Base-by-base conservation (phyloP, 2,888 invertebrate species). In the Caenorhabditis sp. region DNA sequence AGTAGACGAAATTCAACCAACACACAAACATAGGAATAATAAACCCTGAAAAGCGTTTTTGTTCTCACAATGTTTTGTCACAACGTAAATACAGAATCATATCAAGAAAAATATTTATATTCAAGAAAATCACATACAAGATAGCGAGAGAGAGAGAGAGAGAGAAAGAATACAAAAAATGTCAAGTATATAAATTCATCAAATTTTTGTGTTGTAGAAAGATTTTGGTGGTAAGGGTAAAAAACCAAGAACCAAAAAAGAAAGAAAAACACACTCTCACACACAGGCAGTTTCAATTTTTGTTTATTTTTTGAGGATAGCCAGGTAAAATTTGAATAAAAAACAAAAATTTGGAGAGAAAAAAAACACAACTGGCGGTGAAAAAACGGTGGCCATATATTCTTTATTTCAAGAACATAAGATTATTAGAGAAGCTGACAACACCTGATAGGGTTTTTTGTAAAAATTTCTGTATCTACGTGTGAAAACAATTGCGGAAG, bases 191-290 rank as follows among this genome's bases (percentile, higher is more conserved):
- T 8, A 51, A 14, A n/a, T n/a, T n/a, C n/a, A 50, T 14, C 4
- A 50, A 50, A 50, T n/a, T 19, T 51, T 1, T 19, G 3, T 19
- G 17, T 31, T 31, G 31, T 31, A 31, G 31, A 31, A 31, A 31
- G 31, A 31, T 31, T 31, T 31, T 31, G 31, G 31, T 31, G 31
- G 31, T 31, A 31, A 31, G 51, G 51, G 8, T 54, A 60, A 31
- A 26, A 3, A 26, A 70, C 62, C 62, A 70, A 62, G 66, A 63
- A 31, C 31, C 31, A 60, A 31, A 26, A 6, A 23, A 70, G 58
- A 58, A 70, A 62, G 66, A 63, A 59, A 50, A 55, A 71, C 66
- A 71, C 66, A 71, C 71, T 62, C 71, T 70, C 70, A 60, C 64
- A 71, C 62, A 60, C 66, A 71, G 66, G 66, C 71, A 71, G 63